Base-by-base conservation (phyloP, 2,113 vertebrate species). In the Prietella phreatophila region DNA sequence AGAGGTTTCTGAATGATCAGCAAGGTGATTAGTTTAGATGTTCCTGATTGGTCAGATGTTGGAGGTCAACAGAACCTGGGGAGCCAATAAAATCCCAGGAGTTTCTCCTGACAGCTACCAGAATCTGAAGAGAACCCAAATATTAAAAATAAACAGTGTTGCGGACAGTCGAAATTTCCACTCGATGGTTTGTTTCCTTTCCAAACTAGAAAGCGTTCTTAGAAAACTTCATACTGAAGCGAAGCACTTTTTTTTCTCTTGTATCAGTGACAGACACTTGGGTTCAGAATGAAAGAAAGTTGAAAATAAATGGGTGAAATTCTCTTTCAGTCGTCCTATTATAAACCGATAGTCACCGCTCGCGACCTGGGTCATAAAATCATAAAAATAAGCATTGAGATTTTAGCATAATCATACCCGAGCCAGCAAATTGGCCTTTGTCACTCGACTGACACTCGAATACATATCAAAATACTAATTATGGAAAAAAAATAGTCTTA, bases 321-420 rank as follows among this genome's bases (percentile, higher is more conserved):
- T 69, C 75, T 88, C 58, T 67, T 14, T 13, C 25, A 25, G 36
- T 80, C 75, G 75, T 88, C 69, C n/a, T 82, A 4, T 82, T 27
- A 73, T 47, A 6, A 33, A 63, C 19, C 33, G 15, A 42, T 19
- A 87, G 90, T 87, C 88, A 89, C 4, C 61, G 25, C 0, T 73
- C 65, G 75, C 89, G 88, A 91, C 90, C 61, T 79, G 53, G 60
- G 85, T 90, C 89, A 61, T n/a, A 82, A 61, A 42, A 61, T 82
- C 30, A 86, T 27, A 84, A 65, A 86, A 84, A 73, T 22, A n/a
- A 9, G 19, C 33, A 63, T 4, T 53, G 82, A 81, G 27, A 60
- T 2, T 15, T 42, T 36, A 67, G 73, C 17, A 82, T 58, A 65
- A 84, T 65, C 55, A 79, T 67, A 65, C 50, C 5, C 36, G 4